Conservation (phyloP, 23 tunicate species). For the Diplosoma virens region DNA sequence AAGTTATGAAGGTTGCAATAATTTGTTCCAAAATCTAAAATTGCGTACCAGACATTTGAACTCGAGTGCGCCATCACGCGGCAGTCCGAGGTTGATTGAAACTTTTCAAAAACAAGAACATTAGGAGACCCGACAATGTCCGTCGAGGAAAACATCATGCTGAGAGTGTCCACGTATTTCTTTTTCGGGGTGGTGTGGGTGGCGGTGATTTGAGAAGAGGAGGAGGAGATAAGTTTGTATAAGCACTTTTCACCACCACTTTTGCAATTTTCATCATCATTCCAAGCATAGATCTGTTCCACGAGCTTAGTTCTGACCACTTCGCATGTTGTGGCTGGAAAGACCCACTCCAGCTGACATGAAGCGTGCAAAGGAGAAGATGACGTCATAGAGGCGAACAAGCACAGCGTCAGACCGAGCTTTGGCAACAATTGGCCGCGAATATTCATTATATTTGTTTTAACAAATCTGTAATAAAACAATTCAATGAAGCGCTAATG, state of each 20-base stretch:
- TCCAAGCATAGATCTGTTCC: constrained; percentile 48
- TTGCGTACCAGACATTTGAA: constrained; percentile 75
- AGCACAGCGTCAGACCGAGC: no score
- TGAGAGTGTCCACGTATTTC: constrained; percentile 58
- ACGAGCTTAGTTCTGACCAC: constrained; percentile 36
- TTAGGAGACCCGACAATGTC: background rate
- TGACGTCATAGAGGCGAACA: background rate
- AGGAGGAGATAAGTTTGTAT: constrained; percentile 28
- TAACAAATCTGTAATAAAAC: no score
- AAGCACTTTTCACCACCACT: constrained; percentile 70
- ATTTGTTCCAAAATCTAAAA: constrained; percentile 88
- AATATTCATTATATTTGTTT: no score
- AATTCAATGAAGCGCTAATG: no score
- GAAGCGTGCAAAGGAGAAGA: constrained; percentile 73
- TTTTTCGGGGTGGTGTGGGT: constrained; percentile 76
- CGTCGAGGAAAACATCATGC: constrained; percentile 29
- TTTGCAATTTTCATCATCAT: constrained; percentile 31
- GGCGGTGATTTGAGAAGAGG: constrained; percentile 19
- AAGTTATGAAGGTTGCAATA: constrained; percentile 87
- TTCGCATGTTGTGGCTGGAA: constrained; percentile 44
- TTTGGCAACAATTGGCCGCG: no score
- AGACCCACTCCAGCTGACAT: constrained; percentile 57
- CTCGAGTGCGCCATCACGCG: constrained; percentile 40
- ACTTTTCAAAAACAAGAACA: constrained; percentile 5
- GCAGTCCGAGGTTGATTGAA: constrained; percentile 14